phyloP scores from a whole-genome alignment of 2,888 invertebrate species.

The Zhengitettix transpicula region DNA sequence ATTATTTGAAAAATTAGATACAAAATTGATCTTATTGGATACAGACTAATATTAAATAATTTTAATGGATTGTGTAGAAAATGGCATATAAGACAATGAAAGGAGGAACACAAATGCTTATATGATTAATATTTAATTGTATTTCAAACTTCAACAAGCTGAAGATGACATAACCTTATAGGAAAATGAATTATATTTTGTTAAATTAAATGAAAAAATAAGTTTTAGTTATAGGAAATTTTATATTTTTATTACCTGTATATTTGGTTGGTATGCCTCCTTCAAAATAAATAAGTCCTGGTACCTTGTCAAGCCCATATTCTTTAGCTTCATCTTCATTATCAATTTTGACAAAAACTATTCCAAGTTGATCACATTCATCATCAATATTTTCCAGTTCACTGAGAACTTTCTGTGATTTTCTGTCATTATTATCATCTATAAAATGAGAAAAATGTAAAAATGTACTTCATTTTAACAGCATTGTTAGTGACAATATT shows the following conservation, averaged over 20 bases:
- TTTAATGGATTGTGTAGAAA: too few relatives aligned
- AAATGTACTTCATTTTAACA: too few relatives aligned
- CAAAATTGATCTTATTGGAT: too few relatives aligned
- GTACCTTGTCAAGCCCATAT: conserved; percentile 79
- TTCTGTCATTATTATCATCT: conserved; percentile 83
- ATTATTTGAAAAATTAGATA: too few relatives aligned
- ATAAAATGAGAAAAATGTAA: conserved; percentile 12
- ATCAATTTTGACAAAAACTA: conserved; percentile 84
- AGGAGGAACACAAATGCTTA: background rate
- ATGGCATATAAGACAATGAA: background rate
- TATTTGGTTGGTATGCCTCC: conserved; percentile 10
- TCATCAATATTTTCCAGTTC: conserved; percentile 89
- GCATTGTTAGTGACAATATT: too few relatives aligned
- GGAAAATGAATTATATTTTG: background rate
- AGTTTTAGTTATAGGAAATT: background rate
- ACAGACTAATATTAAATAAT: too few relatives aligned
- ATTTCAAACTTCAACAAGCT: too few relatives aligned
- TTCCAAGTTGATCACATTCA: conserved; percentile 74
- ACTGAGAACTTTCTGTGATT: conserved; percentile 66
- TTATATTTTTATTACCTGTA: conserved; percentile 19
- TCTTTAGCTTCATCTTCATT: conserved; percentile 79
- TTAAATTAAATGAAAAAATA: background rate
- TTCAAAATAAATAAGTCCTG: conserved; percentile 56
- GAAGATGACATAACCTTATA: too few relatives aligned
- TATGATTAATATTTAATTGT: too few relatives aligned